Conservation (phyloP, 2,888 invertebrate species). For the Loripinus fragilis region DNA sequence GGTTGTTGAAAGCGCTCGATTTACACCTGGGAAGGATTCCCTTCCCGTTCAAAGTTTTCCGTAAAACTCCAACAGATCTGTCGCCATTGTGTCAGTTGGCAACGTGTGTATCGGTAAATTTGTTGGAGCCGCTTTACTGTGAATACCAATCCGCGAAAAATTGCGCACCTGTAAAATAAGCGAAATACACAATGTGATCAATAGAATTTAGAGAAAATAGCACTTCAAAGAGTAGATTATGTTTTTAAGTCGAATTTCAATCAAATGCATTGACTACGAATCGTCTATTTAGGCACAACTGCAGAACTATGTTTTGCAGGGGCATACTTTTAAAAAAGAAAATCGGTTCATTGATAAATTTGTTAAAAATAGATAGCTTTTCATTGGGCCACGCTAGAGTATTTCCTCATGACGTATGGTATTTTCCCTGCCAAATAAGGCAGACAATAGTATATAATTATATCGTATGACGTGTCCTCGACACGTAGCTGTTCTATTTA, state of each 20-base stretch:
- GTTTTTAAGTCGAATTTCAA: neutral
- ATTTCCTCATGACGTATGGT: slow-evolving; percentile 37
- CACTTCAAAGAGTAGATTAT: neutral
- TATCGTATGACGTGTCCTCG: slow-evolving; percentile 1
- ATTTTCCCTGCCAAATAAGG: slow-evolving; percentile 25
- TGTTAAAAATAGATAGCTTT: slow-evolving; percentile 6
- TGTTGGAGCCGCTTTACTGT: slow-evolving; percentile 26
- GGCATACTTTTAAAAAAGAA: neutral
- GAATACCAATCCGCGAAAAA: slow-evolving; percentile 5
- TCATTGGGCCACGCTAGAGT: slow-evolving; percentile 27
- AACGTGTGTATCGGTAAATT: slow-evolving; percentile 62
- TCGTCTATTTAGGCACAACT: neutral
- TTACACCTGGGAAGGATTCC: slow-evolving; percentile 70
- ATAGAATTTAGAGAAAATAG: neutral
- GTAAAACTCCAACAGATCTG: slow-evolving; percentile 35
- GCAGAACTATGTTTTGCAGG: neutral
- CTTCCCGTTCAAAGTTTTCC: slow-evolving; percentile 61
- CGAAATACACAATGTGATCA: neutral
- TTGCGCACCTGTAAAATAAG: neutral
- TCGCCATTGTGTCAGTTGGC: slow-evolving; percentile 72
- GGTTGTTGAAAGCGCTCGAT: slow-evolving; percentile 60
- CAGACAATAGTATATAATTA: slow-evolving; percentile 9
- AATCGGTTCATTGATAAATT: slow-evolving; percentile 18
- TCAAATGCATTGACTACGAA: neutral
- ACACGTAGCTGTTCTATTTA: neutral